Evolutionary conservation across 2,113 vertebrate genomes (phyloP), one percentile per base, ranked within the genome.

Genomic region (Etheostoma spectabile): DNA sequence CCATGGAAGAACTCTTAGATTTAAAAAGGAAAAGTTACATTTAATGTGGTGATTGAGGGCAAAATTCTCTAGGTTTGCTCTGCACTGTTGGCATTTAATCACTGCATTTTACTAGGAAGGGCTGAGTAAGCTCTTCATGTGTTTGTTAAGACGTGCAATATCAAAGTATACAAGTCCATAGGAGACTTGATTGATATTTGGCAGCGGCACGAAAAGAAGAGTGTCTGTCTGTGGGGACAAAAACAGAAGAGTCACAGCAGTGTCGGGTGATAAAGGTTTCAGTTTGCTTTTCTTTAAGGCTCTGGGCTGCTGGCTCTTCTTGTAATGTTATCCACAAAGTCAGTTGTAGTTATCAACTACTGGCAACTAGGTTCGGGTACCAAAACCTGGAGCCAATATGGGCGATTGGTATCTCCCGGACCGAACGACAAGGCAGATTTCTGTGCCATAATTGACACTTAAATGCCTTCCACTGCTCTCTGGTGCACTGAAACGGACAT

Each of bases 1-100:
- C 10, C 48, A 75, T 80, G 14, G 74, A 83, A 56, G 38, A 62
- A 61, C 63, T 66, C 13, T 55, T 1, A 74, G 13, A 56, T 55
- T 49, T 72, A 51, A 8, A 21, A 30, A 60, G 75, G 21, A 64
- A 38, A 74, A 74, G 63, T 77, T 69, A 11, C 46, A 62, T 90
- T 75, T 77, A 38, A 74, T 51, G 51, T 84, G 27, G 59, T 55
- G 70, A 72, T 64, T 49, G 22, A 77, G 11, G 72, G 10, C 27
- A 52, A 24, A 62, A 69, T 52, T 57, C 48, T 71, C 61, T 55
- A 42, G 73, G 79, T 78, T 69, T 77, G 75, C 64, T 69, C 74
- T 77, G 67, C n/a, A 52, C 64, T 74, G 53, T 55, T 89, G 84
- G 51, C 66, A 52, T 83, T 57, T 59, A 53, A 74, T 86, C 61